Evolutionary conservation across 2,113 vertebrate species (phyloP), one percentile per base, ranked within the genome.

Genomic region (Corythornis madagascariensis): DNA sequence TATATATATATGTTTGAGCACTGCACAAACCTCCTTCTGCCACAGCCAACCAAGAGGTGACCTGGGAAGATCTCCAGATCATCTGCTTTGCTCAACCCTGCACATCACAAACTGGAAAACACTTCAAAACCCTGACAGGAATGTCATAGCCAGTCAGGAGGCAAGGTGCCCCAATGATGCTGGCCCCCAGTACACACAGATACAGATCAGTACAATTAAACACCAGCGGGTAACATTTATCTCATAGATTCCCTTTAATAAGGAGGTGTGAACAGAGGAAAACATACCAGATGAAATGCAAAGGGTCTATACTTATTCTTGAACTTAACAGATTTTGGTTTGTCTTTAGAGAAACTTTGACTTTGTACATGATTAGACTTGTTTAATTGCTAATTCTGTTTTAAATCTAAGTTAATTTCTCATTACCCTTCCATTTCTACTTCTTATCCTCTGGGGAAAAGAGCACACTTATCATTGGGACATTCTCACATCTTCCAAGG

Each of bases 401-500:
- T 94, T 96, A 96, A 96, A 96, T 97, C 97, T 96, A 89, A 97
- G 94, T 95, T 96, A 95, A 95, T 89, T 95, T 97, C 97, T 97
- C 96, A 97, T 97, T 97, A 97, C 90, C 94, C 79, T 97, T 96
- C 91, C 75, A 91, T 96, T 97, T 95, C 96, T 97, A 91, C 95
- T 96, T 96, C 96, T 97, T 73, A 96, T 97, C 95, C 97, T 97
- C 91, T 38, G 96, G 97, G 96, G 97, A 97, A 96, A 96, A 95
- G 94, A 96, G 94, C 97, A 96, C 96, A 97, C 96, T 97, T 95
- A 94, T 95, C 94, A 94, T 94, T 94, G 93, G 97, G 97, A 95
- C 95, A 91, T 95, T 97, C 97, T 97, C 97, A 98, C 97, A 95
- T 97, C 96, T 97, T 97, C 96, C 96, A 95, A 95, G 93, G 97